Conservation (phyloP, 2,797 vertebrate genomes). For the Gadopsis marmoratus region DNA sequence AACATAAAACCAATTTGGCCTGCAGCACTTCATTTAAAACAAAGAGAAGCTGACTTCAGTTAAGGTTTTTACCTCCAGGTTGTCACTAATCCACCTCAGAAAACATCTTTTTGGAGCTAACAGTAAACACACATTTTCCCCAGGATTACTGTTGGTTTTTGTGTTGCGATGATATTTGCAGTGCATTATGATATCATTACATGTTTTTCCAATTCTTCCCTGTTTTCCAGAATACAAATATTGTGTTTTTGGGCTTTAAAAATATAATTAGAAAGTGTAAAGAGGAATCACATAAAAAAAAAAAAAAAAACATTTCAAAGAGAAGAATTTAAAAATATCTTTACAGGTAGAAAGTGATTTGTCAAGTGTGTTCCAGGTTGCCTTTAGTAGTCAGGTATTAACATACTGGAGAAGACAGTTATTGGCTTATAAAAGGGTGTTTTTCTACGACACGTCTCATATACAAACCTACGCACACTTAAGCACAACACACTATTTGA, state of each 20-base stretch:
- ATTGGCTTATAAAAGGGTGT: too few relatives aligned
- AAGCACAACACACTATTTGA: neutral
- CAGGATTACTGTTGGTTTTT: neutral
- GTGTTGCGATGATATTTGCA: neutral
- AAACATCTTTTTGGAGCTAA: neutral
- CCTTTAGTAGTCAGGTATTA: neutral
- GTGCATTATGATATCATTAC: neutral
- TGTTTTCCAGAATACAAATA: neutral
- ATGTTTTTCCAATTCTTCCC: neutral
- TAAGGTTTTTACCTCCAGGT: conserved; percentile 28
- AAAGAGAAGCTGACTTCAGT: conserved; percentile 33
- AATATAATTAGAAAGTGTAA: neutral
- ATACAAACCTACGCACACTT: neutral
- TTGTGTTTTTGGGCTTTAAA: neutral
- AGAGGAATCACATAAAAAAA: neutral
- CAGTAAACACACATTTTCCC: neutral
- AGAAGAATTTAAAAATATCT: neutral
- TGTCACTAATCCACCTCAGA: conserved; percentile 5
- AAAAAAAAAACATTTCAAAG: neutral
- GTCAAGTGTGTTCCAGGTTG: neutral
- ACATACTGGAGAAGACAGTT: neutral
- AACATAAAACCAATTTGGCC: conserved; percentile 41
- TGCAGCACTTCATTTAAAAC: conserved; percentile 37
- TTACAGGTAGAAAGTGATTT: neutral
- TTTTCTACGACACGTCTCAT: too few relatives aligned